Conservation (phyloP, 2,888 invertebrate species). For the Drosophila mulleri region DNA sequence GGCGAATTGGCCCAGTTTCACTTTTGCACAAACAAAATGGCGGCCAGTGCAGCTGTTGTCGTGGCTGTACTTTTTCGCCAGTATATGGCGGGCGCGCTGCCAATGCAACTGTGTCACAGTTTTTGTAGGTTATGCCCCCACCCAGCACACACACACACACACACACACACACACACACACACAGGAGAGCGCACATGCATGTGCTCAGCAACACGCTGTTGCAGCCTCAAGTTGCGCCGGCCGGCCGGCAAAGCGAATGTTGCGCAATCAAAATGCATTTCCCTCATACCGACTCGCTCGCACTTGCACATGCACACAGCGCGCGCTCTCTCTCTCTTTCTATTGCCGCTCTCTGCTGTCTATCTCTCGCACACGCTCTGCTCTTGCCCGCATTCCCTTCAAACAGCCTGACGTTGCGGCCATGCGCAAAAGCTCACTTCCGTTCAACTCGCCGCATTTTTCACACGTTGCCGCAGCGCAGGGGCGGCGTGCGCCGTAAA, state of each 20-base stretch:
- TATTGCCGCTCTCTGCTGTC: neutral
- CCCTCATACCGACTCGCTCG: constrained; percentile 37
- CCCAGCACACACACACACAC: constrained; percentile 7
- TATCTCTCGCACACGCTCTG: constrained; percentile 1
- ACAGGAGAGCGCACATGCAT: neutral
- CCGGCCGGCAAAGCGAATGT: constrained; percentile 77
- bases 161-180: neutral
- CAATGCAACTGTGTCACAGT: constrained; percentile 63
- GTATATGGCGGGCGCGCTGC: constrained; percentile 51
- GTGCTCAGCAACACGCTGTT: constrained; percentile 40
- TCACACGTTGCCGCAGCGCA: constrained; percentile 31
- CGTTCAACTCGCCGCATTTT: constrained; percentile 65
- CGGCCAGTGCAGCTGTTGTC: constrained; percentile 78
- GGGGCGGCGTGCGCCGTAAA: constrained; percentile 32
- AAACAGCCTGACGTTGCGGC: constrained; percentile 32
- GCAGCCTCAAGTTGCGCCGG: constrained; percentile 65
- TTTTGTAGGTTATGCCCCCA: constrained; percentile 69
- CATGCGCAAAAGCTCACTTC: constrained; percentile 74
- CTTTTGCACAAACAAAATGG: constrained; percentile 75
- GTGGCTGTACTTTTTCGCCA: constrained; percentile 76
- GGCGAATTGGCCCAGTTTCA: constrained; percentile 74
- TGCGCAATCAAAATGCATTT: constrained; percentile 77
- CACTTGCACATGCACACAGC: constrained; percentile 28
- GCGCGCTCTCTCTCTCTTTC: constrained; percentile 12
- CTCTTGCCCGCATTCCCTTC: constrained; percentile 5